phyloP scores from a whole-genome alignment of 2,888 invertebrate species.

The Agrotis segetum region DNA sequence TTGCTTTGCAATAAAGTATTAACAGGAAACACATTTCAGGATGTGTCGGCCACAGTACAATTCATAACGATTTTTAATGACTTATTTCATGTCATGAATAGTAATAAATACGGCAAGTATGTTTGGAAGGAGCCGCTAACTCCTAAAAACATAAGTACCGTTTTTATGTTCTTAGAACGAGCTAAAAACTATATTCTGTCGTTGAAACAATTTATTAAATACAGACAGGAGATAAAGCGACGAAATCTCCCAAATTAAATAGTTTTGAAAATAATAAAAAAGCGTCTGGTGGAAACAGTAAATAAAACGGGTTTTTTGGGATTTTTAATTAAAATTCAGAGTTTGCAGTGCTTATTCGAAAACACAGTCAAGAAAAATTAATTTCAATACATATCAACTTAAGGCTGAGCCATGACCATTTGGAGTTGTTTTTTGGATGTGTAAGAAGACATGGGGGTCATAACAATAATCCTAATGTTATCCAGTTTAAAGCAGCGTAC shows the following conservation, averaged over 20 bases:
- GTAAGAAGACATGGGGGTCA: constrained; percentile 4
- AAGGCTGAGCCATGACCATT: constrained; percentile 2
- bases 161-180: neutral
- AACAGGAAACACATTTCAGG: no score
- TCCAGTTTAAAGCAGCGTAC: neutral
- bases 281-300: neutral
- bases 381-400: neutral
- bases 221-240: neutral
- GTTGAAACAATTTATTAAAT: constrained; percentile 1
- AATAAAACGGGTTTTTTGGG: constrained; percentile 6
- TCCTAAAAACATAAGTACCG: no score
- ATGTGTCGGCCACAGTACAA: no score
- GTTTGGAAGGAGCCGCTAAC: no score
- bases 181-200: neutral
- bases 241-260: neutral
- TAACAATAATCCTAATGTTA: neutral
- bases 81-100: no score
- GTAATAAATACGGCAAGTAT: no score
- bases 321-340: constrained; percentile 6
- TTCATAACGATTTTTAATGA: no score
- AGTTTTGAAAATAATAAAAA: neutral
- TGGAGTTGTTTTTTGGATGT: constrained; percentile 8
- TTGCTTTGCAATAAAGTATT: no score
- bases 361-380: neutral
- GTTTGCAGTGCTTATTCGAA: neutral